Evolutionary conservation across 1,140 invertebrate genomes (phyloP), one percentile per base, ranked within the genome.

Genomic region (Harpegnathos saltator): DNA sequence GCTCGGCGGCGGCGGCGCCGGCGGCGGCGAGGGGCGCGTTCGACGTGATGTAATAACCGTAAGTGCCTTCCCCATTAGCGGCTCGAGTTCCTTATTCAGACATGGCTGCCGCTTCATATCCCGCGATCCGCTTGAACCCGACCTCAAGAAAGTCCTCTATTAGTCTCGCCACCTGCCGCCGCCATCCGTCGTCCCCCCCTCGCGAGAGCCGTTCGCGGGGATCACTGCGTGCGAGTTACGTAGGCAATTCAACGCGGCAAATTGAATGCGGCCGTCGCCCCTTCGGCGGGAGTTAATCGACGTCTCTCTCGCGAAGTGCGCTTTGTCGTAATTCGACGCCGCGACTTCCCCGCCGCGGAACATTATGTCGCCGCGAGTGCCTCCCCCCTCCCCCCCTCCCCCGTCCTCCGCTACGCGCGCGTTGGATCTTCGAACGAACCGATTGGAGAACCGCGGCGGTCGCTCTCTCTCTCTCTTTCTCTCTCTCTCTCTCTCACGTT

Each of bases 101-200:
- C n/a, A n/a, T 89, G 54, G 62, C 71, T 86, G 56, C 82, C 54
- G 62, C 73, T 85, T 85, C 85, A 75, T 89, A 74, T 85, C 84
- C 73, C 83, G 38, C 38, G 44, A 83, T 89, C 80, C 61, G 56
- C 54, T 87, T 83, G 24, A 87, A 83, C 38, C 78, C 80, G 61
- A 72, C 71, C 75, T 81, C 85, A 89, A 90, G 85, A 88, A 87
- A 85, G 75, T 62, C 77, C 66, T n/a, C 83, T 89, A 89, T 89
- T 89, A 89, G 83, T 87, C 80, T 72, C 85, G 62, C 82, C 88
- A 90, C 68, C 88, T 87, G 85, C 80, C 83, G 83, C 62, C 72
- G 59, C 56, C 78, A 88, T 73, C 54, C 61, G 56, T 69, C 69
- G 56, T 75, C 58, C 82, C 52, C 54, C 61, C n/a, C n/a, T n/a